Base-by-base conservation (phyloP, 2,113 vertebrate species). In the Dolichallabes microphthalmus region DNA sequence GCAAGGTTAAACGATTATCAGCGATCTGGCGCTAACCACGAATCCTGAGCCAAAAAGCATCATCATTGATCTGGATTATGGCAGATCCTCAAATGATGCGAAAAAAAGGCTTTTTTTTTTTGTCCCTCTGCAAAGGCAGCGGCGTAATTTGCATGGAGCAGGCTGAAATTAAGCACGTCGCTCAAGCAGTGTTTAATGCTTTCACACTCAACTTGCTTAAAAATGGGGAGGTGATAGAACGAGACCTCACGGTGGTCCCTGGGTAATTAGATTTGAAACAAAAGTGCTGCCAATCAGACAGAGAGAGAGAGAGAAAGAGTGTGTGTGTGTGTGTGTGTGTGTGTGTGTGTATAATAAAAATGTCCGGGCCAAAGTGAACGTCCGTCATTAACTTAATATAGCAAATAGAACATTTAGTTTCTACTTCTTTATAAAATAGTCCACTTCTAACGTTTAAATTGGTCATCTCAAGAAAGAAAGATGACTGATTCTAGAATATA, bases 201-300 rank as follows among this genome's bases (percentile, higher is more conserved):
- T 85, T 88, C 83, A 87, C 87, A 84, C 87, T 80, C 79, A 79
- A 84, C 80, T 85, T 81, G 86, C 84, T 83, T 79, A 83, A 82
- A 87, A 77, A 58, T 57, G 76, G 68, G 68, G 45, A 80, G 61
- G 7, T 61, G 74, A 88, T 74, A 32, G 78, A 69, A 87, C 82
- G 60, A 68, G 83, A 84, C 73, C 78, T 85, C 68, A 75, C 74
- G 32, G 20, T 63, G 15, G 52, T 12, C n/a, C 25, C 39, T 45
- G 66, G 20, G 84, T 88, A 88, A 88, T 88, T 82, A 82, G 80
- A 85, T 88, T 78, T 63, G 80, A 30, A 39, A 85, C 63, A 85
- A 82, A 88, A 71, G 63, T 25, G 19, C 64, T 53, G 80, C 52
- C 80, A 85, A 20, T 85, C 83, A 61, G 53, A 35, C n/a, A n/a